A percentile compares a stretch with the other conserved stretches of the same genome.
Conservation (phyloP, 1,140 invertebrate genomes). For the Cecropterus lyciades region DNA sequence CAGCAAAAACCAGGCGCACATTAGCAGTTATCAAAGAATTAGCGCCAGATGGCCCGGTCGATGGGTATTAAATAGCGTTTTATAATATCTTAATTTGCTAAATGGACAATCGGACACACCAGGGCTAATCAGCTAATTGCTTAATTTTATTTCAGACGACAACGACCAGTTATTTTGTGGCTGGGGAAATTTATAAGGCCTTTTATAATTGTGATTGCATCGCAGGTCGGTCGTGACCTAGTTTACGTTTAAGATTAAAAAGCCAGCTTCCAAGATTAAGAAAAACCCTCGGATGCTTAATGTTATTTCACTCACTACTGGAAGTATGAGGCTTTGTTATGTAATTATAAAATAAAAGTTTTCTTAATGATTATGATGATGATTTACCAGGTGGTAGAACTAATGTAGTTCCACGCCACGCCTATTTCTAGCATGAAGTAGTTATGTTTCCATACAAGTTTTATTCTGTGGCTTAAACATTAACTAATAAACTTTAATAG, state of each 20-base stretch:
- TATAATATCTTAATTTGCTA: constrained; percentile 68
- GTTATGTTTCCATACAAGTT: too few species aligned
- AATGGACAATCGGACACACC: constrained; percentile 50
- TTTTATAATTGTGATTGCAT: constrained; percentile 15
- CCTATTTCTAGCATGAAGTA: too few species aligned
- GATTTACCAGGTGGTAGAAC: too few species aligned
- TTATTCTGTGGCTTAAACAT: too few species aligned
- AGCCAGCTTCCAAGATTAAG: background rate
- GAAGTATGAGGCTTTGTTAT: too few species aligned
- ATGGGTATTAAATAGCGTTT: constrained; percentile 54
- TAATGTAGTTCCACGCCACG: too few species aligned
- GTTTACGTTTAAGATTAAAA: background rate
- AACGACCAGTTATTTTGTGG: constrained; percentile 28
- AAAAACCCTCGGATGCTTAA: too few species aligned
- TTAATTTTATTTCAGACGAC: constrained; percentile 58
- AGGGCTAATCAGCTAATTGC: constrained; percentile 66
- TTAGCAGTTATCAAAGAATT: constrained; percentile 34
- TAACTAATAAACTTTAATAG: too few species aligned
- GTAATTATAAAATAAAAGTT: too few species aligned
- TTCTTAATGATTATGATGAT: too few species aligned
- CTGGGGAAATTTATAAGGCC: constrained; percentile 23
- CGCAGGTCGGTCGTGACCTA: background rate
- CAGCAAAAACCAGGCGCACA: constrained; percentile 27
- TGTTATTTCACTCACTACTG: too few species aligned
- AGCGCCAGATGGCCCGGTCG: constrained; percentile 57